phyloP scores from a whole-genome alignment of 2,888 invertebrate species.

The Athetis lepigone region DNA sequence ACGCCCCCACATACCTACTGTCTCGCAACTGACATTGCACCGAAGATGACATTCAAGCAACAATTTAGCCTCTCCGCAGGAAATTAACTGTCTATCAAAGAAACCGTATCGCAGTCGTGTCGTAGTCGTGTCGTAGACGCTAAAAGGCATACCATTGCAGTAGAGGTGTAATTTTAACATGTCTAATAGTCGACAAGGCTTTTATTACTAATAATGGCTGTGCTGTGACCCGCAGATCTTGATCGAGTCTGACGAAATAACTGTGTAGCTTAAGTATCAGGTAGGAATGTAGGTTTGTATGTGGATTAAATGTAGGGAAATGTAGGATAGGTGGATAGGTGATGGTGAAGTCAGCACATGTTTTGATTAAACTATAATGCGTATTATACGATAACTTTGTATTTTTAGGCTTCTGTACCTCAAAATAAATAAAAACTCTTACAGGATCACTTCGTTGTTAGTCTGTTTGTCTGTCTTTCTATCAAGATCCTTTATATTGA shows the following conservation, averaged over 20 bases:
- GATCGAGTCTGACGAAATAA: constrained; percentile 66
- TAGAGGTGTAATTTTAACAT: constrained; percentile 78
- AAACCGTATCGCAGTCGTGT: constrained; percentile 44
- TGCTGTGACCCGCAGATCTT: constrained; percentile 59
- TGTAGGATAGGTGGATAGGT: neutral
- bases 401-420: too few species aligned
- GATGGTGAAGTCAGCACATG: neutral
- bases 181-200: constrained; percentile 73
- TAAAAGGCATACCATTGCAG: constrained; percentile 57
- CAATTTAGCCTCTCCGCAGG: neutral
- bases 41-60: neutral
- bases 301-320: neutral
- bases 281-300: constrained; percentile 19
- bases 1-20: too few species aligned
- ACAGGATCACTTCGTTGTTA: too few species aligned
- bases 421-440: too few species aligned
- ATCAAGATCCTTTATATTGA: too few species aligned
- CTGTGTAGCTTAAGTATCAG: constrained; percentile 48
- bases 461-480: too few species aligned
- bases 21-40: too few species aligned
- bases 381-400: too few species aligned
- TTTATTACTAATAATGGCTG: constrained; percentile 69
- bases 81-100: neutral
- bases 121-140: constrained; percentile 42
- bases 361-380: too few species aligned